Conservation (phyloP, 1,140 invertebrate species). For the Plodia interpunctella region DNA sequence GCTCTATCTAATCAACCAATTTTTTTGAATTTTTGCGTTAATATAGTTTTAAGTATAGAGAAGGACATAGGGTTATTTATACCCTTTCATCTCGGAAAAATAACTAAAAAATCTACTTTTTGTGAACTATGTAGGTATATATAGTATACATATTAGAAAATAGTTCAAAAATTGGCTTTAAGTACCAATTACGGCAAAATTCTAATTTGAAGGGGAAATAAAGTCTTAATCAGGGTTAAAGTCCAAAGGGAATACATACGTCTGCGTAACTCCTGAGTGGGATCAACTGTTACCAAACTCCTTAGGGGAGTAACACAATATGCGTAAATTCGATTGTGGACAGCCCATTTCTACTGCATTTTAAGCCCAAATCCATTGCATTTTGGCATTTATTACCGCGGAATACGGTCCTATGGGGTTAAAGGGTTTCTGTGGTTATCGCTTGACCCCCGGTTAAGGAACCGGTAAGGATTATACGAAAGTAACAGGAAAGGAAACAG, state of each 20-base stretch:
- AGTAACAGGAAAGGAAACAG: too few relatives aligned
- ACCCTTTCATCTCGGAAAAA: too few relatives aligned
- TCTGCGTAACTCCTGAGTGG: neutral
- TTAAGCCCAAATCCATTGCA: neutral
- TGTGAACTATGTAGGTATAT: too few relatives aligned
- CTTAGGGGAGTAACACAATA: slow-evolving; percentile 13
- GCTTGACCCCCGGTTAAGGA: neutral
- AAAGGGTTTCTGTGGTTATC: neutral
- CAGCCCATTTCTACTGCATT: neutral
- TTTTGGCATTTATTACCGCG: neutral
- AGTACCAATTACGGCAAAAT: too few relatives aligned
- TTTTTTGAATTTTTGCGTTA: too few relatives aligned
- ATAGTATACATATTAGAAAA: too few relatives aligned
- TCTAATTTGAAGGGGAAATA: neutral
- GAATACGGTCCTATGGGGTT: neutral
- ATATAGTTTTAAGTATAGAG: too few relatives aligned
- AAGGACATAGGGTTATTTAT: too few relatives aligned
- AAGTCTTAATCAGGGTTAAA: neutral
- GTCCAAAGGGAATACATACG: neutral
- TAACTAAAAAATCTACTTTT: too few relatives aligned
- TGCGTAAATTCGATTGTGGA: slow-evolving; percentile 16
- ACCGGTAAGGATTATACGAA: neutral
- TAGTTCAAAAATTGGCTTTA: too few relatives aligned
- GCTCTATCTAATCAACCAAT: too few relatives aligned
- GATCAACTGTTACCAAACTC: neutral